Evolutionary conservation across 2,888 invertebrate species (phyloP), one percentile per base, ranked within the genome.

Genomic region (Epirrhoe tristata): DNA sequence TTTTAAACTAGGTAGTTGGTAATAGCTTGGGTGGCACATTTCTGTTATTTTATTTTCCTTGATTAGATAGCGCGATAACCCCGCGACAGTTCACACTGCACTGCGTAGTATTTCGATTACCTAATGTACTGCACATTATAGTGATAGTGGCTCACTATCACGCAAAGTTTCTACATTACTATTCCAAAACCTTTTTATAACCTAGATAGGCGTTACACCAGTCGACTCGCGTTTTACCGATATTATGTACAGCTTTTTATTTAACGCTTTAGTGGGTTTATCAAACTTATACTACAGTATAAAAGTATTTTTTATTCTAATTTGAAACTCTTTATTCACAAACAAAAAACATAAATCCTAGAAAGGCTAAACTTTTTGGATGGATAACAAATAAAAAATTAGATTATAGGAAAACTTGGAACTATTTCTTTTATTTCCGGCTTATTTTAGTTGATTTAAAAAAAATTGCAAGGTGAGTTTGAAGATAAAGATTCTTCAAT

Each of bases 31-130:
- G 70, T 69, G 72, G 67, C 62, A 70, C 70, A 71, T 69, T 69
- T 58, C 72, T 72, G 70, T 75, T 72, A 74, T 70, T 76, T 70
- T 70, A 72, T 75, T 79, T 82, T 77, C 74, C 69, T 72, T 76
- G 74, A 69, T 74, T 76, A 77, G 75, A 78, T 79, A 77, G 74
- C 71, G 69, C 73, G 82, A 82, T 82, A 82, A 80, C 80, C 77
- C 69, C 66, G 73, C 70, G 70, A 75, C 73, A 77, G 67, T 68
- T 1, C 75, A 76, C 77, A 75, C 72, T 58, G 72, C 74, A 73
- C 48, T 67, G 66, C 63, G 63, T 73, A 64, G 16, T 53, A 48
- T 70, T 71, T 67, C 63, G 65, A 66, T 67, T 58, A 70, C 67
- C 63, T 69, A 70, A 67, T 63, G 66, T 66, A 58, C 63, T 71